These are phyloP conservation scores for Mya arenaria DNA, from an alignment of 1,140 invertebrate species.

Conservation along the genomic window DNA sequence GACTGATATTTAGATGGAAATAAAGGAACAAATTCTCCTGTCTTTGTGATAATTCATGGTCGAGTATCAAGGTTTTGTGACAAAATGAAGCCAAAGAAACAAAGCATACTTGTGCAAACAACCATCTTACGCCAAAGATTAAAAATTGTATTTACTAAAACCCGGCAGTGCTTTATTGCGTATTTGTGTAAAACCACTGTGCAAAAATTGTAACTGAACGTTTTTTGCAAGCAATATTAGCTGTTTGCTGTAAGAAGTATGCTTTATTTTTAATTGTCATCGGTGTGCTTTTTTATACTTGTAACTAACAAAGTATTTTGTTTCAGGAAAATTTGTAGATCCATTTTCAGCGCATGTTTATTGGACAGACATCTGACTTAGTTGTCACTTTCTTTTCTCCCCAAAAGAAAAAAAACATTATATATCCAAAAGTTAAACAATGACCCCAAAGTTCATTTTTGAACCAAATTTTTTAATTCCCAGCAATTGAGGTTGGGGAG, in stretches of 20 bases:
- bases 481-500: constrained; percentile 54
- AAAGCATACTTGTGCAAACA: constrained; percentile 9
- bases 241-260: constrained; percentile 12
- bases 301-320: constrained; percentile 9
- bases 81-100: neutral
- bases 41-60: neutral
- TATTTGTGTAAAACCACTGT: too few relatives aligned
- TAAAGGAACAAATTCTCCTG: constrained; percentile 1
- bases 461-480: constrained; percentile 80
- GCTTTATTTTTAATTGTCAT: neutral
- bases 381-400: too few relatives aligned
- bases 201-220: too few relatives aligned
- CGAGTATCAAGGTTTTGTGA: neutral
- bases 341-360: too few relatives aligned
- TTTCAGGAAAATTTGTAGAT: neutral
- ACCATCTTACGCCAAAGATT: neutral
- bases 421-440: neutral
- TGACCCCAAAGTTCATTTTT: neutral
- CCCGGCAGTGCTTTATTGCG: too few relatives aligned
- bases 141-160: neutral
- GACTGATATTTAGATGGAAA: neutral
- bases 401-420: too few relatives aligned
- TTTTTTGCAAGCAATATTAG: neutral
- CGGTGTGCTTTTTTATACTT: constrained; percentile 1
- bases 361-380: too few relatives aligned